Percentiles rank a stretch among this genome's conserved stretches.
Evolutionary conservation across 2,797 vertebrate genomes (phyloP).

Genomic region (Glossophaga mutica): DNA sequence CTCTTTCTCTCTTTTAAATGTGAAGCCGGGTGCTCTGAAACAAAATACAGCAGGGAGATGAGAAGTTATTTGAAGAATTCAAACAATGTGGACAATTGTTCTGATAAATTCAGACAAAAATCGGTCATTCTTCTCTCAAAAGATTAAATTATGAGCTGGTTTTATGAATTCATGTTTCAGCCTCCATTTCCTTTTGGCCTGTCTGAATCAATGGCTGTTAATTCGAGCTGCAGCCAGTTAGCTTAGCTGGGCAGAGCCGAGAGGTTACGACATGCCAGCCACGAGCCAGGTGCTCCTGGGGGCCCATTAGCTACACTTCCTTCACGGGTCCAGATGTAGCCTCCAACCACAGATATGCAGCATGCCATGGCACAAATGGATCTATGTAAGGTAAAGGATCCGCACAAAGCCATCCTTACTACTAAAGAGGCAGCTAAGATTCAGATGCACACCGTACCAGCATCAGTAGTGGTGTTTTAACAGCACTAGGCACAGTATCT

Average conservation of each 20-base stretch:
- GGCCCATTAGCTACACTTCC: neutral
- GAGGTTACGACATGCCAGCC: neutral
- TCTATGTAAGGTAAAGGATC: neutral
- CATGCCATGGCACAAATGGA: neutral
- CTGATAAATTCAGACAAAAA: constrained; percentile 62
- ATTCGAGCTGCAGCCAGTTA: neutral
- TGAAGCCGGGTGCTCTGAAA: constrained; percentile 35
- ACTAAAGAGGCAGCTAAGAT: neutral
- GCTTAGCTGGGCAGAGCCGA: neutral
- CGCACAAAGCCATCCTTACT: neutral
- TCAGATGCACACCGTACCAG: neutral
- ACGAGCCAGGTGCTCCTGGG: neutral
- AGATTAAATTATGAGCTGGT: constrained; percentile 47
- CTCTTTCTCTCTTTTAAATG: constrained; percentile 50
- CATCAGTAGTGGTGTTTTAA: neutral
- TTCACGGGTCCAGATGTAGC: neutral
- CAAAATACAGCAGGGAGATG: constrained; percentile 43
- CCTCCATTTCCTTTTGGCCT: neutral
- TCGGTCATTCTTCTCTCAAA: neutral
- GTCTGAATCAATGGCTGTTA: neutral
- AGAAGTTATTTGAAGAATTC: constrained; percentile 54
- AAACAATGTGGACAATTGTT: constrained; percentile 54
- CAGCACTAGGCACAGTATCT: neutral
- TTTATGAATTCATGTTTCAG: constrained; percentile 9
- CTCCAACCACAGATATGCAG: neutral